Percentiles rank a stretch among this genome's conserved stretches.
Evolutionary conservation across 2,797 vertebrate genomes (phyloP).

Genomic region (Merluccius polli): DNA sequence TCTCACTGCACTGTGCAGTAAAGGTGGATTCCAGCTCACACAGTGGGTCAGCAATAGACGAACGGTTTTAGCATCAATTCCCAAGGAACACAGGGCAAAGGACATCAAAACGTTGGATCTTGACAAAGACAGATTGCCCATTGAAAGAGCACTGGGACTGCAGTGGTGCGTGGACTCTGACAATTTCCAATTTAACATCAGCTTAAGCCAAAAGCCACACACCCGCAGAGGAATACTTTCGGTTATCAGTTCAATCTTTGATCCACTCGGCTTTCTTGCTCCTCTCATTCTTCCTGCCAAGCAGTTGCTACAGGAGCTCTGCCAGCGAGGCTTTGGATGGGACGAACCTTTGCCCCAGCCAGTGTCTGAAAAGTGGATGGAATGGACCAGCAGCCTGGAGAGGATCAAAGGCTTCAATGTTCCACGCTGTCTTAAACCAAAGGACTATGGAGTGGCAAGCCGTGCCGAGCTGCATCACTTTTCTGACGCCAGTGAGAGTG

Average conservation of each 20-base stretch:
- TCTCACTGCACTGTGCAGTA: no score
- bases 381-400: background rate
- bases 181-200: background rate
- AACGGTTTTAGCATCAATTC: background rate
- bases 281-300: constrained; percentile 7
- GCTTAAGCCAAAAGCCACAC: no score
- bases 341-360: no score
- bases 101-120: background rate
- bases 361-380: background rate
- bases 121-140: background rate
- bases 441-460: background rate
- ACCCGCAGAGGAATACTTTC: background rate
- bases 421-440: background rate
- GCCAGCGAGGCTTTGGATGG: constrained; percentile 1
- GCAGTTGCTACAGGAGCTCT: constrained; percentile 11
- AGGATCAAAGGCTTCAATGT: background rate
- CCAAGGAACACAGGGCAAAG: constrained; percentile 6
- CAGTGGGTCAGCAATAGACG: constrained; percentile 8
- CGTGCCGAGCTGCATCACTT: constrained; percentile 9
- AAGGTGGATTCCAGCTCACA: no score
- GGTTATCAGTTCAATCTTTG: background rate
- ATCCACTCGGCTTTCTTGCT: constrained; percentile 11
- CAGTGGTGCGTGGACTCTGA: no score
- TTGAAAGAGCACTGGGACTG: no score
- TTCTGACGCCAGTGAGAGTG: constrained; percentile 13